Base-by-base conservation (phyloP, 1,140 invertebrate species). In the Drosophila micromelanica region DNA sequence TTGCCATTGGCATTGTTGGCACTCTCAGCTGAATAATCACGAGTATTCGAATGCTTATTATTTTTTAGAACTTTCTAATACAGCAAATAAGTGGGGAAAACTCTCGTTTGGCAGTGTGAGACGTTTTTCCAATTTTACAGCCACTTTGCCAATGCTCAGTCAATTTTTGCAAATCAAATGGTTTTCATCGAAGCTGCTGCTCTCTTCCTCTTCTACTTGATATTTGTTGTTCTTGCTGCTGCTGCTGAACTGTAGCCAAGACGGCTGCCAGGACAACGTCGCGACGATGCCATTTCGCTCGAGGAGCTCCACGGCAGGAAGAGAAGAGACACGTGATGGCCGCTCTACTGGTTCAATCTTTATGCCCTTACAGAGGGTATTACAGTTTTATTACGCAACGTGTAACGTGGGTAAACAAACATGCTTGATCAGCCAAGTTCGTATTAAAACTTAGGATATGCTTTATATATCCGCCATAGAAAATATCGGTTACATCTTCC, bases 121-220 rank as follows among this genome's bases (percentile, higher is more conserved):
- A 49, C 57, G 56, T 73, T 86, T 86, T 82, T 71, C 68, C 75
- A 76, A 87, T 87, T 87, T 86, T 78, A 76, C 82, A 87, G 82
- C 68, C 82, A 87, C 82, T 87, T 87, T 87, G 74, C 84, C 72
- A 69, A 79, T 89, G 85, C 70, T 89, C 84, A 89, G 85, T 89
- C 84, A 89, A 89, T 89, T 89, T 76, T 80, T 77, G 76, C 84
- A 89, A 89, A 89, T 89, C 84, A 89, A 89, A 87, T 81, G 75
- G 48, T 51, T 75, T 52, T 59, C 57, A 43, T 46, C 46, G 54
- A 35, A 9, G 27, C 5, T 27, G 23, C 23, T 27, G 27, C 27
- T 27, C 32, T 49, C 48, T 12, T 49, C 45, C 27, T 61, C 54
- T 49, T 32, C 7, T 13, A 20, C 23, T 32, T 15, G 42, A 55